Evolutionary conservation across 2,113 vertebrate species (phyloP).

Genomic region (Cettia cetti): DNA sequence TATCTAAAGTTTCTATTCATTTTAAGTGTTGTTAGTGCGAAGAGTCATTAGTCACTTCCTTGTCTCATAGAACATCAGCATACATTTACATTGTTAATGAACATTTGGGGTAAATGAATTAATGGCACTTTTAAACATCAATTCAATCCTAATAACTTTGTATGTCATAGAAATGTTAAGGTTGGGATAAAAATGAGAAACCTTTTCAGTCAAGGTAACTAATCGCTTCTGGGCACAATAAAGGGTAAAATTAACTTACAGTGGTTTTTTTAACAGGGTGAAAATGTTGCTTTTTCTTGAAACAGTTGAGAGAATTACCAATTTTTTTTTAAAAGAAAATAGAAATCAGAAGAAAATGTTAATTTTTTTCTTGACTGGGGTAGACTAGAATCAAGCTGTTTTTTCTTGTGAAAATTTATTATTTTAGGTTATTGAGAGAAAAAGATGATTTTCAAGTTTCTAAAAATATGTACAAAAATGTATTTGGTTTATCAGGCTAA

Average conservation of each 20-base stretch:
- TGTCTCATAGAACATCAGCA: constrained; percentile 90
- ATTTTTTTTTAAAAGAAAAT: not conserved
- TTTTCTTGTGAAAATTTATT: not conserved
- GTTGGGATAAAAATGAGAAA: constrained; percentile 74
- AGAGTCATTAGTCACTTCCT: constrained; percentile 89
- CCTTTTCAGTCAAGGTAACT: constrained; percentile 76
- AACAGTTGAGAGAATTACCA: constrained; percentile 8
- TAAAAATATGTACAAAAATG: constrained; percentile 2
- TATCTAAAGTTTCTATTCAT: constrained; percentile 87
- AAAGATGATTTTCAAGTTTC: not conserved
- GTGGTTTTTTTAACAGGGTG: constrained; percentile 27
- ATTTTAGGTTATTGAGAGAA: not conserved
- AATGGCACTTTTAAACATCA: constrained; percentile 91
- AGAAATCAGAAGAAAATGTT: not conserved
- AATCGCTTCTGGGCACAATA: constrained; percentile 76
- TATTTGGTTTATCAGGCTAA: not conserved
- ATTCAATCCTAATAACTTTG: constrained; percentile 86
- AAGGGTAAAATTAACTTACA: constrained; percentile 72
- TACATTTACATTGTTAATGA: constrained; percentile 99
- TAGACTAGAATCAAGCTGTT: not conserved
- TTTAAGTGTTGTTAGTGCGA: constrained; percentile 87
- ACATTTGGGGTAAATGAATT: constrained; percentile 93
- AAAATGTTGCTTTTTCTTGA: constrained; percentile 43
- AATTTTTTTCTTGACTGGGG: not conserved
- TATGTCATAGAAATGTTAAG: constrained; percentile 84